Conservation (phyloP, 1,140 invertebrate genomes). For the Listronotus bonariensis region DNA sequence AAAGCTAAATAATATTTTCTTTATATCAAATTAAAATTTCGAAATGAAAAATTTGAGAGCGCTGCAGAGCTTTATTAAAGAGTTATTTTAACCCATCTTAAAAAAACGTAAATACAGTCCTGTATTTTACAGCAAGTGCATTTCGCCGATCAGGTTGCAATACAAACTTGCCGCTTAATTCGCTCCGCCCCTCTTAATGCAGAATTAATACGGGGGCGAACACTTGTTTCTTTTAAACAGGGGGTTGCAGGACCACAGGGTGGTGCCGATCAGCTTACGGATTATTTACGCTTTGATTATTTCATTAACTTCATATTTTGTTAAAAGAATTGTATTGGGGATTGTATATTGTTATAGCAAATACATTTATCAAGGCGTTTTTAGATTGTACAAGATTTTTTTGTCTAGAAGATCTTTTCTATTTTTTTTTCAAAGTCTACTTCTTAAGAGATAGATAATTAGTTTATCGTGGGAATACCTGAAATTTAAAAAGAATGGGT, state of each 20-base stretch:
- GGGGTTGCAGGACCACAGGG: slow-evolving; percentile 21
- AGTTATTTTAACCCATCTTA: too few relatives aligned
- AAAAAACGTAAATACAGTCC: slow-evolving; percentile 16
- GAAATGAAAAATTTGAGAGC: too few relatives aligned
- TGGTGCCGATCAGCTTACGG: slow-evolving; percentile 21
- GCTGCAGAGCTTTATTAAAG: too few relatives aligned
- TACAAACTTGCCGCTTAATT: slow-evolving; percentile 45
- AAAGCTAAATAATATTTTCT: too few relatives aligned
- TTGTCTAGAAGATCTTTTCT: too few relatives aligned
- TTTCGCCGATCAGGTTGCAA: slow-evolving; percentile 47
- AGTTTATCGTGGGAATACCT: too few relatives aligned
- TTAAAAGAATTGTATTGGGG: not conserved
- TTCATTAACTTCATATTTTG: slow-evolving; percentile 26
- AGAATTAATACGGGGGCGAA: slow-evolving; percentile 46
- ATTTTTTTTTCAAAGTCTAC: too few relatives aligned
- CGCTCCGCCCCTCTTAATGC: slow-evolving; percentile 49
- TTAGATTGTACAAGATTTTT: too few relatives aligned
- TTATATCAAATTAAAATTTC: too few relatives aligned
- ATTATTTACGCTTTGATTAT: slow-evolving; percentile 32
- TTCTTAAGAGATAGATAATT: too few relatives aligned
- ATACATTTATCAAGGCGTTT: slow-evolving; percentile 2
- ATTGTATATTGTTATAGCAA: not conserved
- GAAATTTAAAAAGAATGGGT: too few relatives aligned
- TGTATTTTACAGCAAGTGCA: slow-evolving; percentile 43
- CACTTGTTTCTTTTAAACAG: slow-evolving; percentile 41